Conservation (phyloP, 2,797 vertebrate species). For the Alca torda region DNA sequence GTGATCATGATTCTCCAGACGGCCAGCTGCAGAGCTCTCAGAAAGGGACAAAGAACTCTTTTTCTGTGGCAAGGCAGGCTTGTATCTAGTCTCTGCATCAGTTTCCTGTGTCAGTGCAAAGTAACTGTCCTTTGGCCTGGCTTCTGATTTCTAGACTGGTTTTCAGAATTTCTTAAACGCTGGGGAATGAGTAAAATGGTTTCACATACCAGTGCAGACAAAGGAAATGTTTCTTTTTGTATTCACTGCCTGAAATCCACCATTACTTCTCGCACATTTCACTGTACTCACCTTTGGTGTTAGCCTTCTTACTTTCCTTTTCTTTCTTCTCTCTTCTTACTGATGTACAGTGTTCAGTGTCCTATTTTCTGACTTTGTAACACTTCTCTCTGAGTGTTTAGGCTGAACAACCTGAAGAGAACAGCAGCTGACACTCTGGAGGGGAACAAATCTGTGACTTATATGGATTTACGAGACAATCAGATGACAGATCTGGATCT, state of each 20-base stretch:
- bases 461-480: constrained; percentile 93
- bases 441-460: constrained; percentile 85
- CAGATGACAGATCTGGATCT: constrained; percentile 86
- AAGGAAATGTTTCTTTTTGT: neutral
- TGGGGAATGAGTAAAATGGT: neutral
- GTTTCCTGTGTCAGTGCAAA: neutral
- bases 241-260: neutral
- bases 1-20: neutral
- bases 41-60: neutral
- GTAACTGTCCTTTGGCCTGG: neutral
- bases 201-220: neutral
- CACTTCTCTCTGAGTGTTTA: constrained; percentile 69
- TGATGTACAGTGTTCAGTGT: neutral
- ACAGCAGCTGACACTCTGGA: constrained; percentile 81
- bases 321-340: neutral
- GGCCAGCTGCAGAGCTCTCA: neutral
- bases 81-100: neutral
- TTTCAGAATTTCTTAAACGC: neutral
- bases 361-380: constrained; percentile 7
- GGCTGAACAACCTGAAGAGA: constrained; percentile 86
- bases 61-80: neutral
- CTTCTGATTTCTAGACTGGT: neutral
- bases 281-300: neutral
- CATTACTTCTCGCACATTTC: neutral
- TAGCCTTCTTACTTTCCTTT: neutral